Conservation (phyloP, 2,113 vertebrate genomes). For the Scopus umbretta region DNA sequence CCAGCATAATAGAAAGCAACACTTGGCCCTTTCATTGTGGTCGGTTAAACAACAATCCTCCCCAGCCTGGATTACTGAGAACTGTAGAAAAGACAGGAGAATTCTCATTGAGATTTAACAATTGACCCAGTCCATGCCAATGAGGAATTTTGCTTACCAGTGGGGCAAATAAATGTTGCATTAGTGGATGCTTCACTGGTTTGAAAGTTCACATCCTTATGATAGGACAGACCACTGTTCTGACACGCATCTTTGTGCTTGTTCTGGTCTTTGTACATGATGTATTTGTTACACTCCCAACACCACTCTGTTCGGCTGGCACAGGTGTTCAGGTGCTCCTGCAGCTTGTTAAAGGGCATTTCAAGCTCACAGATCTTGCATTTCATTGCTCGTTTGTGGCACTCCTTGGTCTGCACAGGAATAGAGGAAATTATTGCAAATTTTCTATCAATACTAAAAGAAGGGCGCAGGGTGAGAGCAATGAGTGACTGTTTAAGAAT, state of each 20-base stretch:
- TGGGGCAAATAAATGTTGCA: neutral
- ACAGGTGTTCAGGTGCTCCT: conserved; percentile 66
- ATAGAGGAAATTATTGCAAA: neutral
- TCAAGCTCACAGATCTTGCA: conserved; percentile 78
- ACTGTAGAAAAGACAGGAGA: neutral
- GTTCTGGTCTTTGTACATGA: conserved; percentile 55
- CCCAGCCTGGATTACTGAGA: neutral
- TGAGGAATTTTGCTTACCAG: neutral
- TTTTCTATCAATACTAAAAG: neutral
- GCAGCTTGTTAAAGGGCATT: conserved; percentile 55
- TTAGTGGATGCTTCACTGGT: neutral
- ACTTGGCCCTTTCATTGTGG: neutral
- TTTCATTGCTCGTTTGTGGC: conserved; percentile 26
- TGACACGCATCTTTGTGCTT: conserved; percentile 60
- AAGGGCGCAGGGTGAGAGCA: neutral
- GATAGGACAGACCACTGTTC: neutral
- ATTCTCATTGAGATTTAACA: neutral
- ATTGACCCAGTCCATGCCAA: neutral
- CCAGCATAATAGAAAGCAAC: neutral
- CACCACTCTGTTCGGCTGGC: conserved; percentile 72
- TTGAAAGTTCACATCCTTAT: neutral
- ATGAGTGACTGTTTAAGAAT: neutral
- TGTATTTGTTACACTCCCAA: conserved; percentile 64
- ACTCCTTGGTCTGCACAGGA: conserved; percentile 64
- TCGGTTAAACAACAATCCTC: neutral